Percentiles rank a stretch among this genome's conserved stretches.
Evolutionary conservation across 2,797 vertebrate species (phyloP).

Genomic region (Oophaga sylvatica): DNA sequence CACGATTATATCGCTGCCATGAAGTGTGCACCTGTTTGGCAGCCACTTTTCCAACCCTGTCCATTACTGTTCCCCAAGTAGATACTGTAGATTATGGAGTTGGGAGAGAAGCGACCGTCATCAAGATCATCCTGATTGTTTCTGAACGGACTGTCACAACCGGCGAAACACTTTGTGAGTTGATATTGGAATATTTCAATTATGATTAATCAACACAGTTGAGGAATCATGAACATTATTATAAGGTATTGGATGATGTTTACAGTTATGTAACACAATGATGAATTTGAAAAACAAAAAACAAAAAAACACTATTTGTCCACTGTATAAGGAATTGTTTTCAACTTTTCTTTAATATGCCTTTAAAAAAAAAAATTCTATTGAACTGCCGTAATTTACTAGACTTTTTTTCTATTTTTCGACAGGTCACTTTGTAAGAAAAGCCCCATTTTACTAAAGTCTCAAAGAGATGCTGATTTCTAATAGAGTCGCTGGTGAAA

Average conservation of each 20-base stretch:
- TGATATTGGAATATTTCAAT: not conserved
- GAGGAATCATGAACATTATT: not conserved
- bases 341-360: too few species aligned
- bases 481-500: too few species aligned
- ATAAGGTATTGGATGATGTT: not conserved
- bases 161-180: not conserved
- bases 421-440: too few species aligned
- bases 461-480: too few species aligned
- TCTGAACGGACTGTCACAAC: not conserved
- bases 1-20: not conserved
- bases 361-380: too few species aligned
- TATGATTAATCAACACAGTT: not conserved
- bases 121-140: not conserved
- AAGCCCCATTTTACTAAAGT: too few species aligned
- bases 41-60: too few species aligned
- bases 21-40: conserved; percentile 25
- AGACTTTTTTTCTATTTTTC: too few species aligned
- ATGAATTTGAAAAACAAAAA: too few species aligned
- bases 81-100: not conserved
- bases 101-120: not conserved
- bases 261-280: not conserved
- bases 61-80: not conserved
- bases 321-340: too few species aligned
- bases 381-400: too few species aligned
- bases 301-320: too few species aligned